Percentiles rank a stretch among this genome's conserved stretches.
Evolutionary conservation across 2,113 vertebrate genomes (phyloP).

Genomic region (Tachuris rubrigastra): DNA sequence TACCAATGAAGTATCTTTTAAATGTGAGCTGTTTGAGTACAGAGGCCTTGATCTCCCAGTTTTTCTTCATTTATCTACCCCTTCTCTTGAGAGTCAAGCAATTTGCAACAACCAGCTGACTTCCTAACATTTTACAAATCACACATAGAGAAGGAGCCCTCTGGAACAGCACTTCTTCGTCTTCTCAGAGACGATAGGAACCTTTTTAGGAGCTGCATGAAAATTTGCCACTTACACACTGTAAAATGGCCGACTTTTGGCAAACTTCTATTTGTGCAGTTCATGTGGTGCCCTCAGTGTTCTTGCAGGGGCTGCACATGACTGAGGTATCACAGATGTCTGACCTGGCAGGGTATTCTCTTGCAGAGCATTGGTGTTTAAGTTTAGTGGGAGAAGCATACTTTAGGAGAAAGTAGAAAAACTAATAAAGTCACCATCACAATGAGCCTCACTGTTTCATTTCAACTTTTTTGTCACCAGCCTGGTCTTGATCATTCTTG

Average conservation of each 20-base stretch:
- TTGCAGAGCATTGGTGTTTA: accelerated
- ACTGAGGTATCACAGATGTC: neutral
- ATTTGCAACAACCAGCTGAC: neutral
- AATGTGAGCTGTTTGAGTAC: neutral
- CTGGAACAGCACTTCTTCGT: neutral
- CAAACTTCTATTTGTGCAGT: neutral
- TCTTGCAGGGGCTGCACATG: neutral
- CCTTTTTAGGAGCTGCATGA: neutral
- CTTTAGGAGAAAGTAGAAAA: neutral
- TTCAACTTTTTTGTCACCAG: neutral
- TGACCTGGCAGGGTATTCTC: neutral
- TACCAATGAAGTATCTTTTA: neutral
- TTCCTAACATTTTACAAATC: neutral
- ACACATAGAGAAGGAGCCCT: neutral
- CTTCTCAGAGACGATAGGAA: neutral
- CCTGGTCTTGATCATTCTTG: neutral
- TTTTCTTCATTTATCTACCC: neutral
- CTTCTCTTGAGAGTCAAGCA: neutral
- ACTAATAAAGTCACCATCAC: neutral
- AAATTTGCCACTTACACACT: neutral
- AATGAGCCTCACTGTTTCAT: neutral
- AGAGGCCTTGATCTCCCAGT: neutral
- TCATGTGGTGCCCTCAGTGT: neutral
- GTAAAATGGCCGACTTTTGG: neutral
- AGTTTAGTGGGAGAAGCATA: neutral